Conservation (phyloP, 2,888 invertebrate genomes). For the Microctonus hyperodae region DNA sequence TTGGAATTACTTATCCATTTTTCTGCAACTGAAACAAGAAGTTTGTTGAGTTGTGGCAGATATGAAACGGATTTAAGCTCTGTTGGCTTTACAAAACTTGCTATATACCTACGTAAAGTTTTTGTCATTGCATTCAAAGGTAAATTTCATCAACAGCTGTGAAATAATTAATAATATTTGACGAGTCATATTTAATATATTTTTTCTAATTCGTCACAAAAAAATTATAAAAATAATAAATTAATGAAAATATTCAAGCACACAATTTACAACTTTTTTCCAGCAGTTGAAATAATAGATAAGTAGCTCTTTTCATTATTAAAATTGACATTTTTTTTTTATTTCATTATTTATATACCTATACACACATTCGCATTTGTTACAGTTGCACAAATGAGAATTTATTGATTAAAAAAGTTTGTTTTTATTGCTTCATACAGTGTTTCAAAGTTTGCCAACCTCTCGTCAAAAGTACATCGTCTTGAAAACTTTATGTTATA, state of each 20-base stretch:
- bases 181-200: background rate
- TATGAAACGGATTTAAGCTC: background rate
- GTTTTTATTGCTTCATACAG: background rate
- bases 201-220: background rate
- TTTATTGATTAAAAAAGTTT: background rate
- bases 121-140: background rate
- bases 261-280: no score
- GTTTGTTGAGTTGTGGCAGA: background rate
- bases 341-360: no score
- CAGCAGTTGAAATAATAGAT: background rate
- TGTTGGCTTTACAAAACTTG: background rate
- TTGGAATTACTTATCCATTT: background rate
- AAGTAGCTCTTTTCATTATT: background rate
- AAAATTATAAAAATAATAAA: no score
- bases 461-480: constrained; percentile 8
- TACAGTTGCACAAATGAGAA: background rate
- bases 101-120: background rate
- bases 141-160: constrained; percentile 8
- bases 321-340: no score
- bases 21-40: background rate
- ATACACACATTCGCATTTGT: no score
- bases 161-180: constrained; percentile 2
- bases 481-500: background rate
- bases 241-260: no score
- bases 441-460: background rate